Percentiles rank a stretch among this genome's conserved stretches.
These are phyloP conservation scores for Allophyes oxyacanthae DNA, from an alignment of 2,888 invertebrate species.

Conservation along the genomic window DNA sequence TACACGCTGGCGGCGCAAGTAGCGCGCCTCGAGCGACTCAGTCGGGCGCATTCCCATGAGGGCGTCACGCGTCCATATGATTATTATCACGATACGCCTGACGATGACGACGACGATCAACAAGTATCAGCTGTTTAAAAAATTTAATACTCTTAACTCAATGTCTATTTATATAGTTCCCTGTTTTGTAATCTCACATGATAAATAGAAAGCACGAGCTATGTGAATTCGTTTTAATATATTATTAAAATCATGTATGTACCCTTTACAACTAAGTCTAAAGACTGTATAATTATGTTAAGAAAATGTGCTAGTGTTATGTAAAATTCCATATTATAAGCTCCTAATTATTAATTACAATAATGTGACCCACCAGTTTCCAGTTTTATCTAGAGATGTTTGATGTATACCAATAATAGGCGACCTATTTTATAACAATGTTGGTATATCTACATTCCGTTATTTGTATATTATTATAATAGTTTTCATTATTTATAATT, in stretches of 20 bases:
- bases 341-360: constrained; percentile 73
- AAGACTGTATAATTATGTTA: constrained; percentile 88
- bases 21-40: constrained; percentile 94
- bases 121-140: constrained; percentile 87
- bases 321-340: constrained; percentile 82
- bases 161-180: constrained; percentile 85
- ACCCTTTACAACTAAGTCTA: constrained; percentile 86
- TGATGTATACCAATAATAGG: constrained; percentile 82
- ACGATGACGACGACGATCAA: constrained; percentile 87
- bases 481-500: constrained; percentile 86
- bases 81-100: constrained; percentile 89
- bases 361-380: constrained; percentile 88
- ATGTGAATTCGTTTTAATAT: constrained; percentile 79
- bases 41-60: constrained; percentile 96
- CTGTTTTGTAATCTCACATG: constrained; percentile 87
- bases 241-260: constrained; percentile 82
- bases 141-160: constrained; percentile 76
- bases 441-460: constrained; percentile 89
- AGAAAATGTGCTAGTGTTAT: constrained; percentile 86
- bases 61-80: constrained; percentile 94
- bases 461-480: constrained; percentile 85
- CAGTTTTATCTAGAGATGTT: constrained; percentile 87
- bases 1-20: constrained; percentile 96
- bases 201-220: constrained; percentile 86
- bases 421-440: constrained; percentile 76